phyloP scores from a whole-genome alignment of 2,113 vertebrate species.

The Apaloderma vittatum region DNA sequence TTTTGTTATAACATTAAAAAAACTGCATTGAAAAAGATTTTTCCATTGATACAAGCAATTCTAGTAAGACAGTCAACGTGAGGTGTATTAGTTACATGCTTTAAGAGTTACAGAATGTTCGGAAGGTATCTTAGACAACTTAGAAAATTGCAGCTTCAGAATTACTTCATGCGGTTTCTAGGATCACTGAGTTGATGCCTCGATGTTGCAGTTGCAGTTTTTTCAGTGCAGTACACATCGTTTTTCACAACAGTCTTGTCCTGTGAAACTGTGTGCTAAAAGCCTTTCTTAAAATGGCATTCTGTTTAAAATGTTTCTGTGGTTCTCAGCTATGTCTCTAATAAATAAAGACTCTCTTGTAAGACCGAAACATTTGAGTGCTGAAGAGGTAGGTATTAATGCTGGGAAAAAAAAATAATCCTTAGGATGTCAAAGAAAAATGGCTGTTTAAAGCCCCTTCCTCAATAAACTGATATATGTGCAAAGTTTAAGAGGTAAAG shows the following conservation, averaged over 20 bases:
- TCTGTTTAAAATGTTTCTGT: conserved; percentile 38
- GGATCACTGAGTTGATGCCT: not conserved
- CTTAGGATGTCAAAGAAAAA: not conserved
- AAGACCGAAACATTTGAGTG: conserved; percentile 39
- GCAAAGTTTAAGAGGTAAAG: not conserved
- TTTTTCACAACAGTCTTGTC: conserved; percentile 39
- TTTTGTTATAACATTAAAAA: not conserved
- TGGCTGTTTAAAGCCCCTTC: not conserved
- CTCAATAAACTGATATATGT: not conserved
- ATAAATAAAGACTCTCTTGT: conserved; percentile 16
- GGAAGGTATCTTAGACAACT: not conserved
- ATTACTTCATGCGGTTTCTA: not conserved
- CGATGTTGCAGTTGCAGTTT: conserved; percentile 30
- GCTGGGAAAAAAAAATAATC: not conserved
- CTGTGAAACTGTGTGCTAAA: conserved; percentile 13
- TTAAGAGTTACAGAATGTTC: not conserved
- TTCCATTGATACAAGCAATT: not conserved
- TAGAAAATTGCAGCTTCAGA: not conserved
- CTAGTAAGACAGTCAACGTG: not conserved
- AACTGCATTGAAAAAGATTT: not conserved
- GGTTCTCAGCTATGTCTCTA: conserved; percentile 21
- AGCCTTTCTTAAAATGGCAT: conserved; percentile 20
- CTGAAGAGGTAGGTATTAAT: conserved; percentile 72
- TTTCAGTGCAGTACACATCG: not conserved
- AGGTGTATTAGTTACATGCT: conserved; percentile 27